Evolutionary conservation across 2,888 invertebrate genomes (phyloP).

Genomic region (Hermodice carunculata): DNA sequence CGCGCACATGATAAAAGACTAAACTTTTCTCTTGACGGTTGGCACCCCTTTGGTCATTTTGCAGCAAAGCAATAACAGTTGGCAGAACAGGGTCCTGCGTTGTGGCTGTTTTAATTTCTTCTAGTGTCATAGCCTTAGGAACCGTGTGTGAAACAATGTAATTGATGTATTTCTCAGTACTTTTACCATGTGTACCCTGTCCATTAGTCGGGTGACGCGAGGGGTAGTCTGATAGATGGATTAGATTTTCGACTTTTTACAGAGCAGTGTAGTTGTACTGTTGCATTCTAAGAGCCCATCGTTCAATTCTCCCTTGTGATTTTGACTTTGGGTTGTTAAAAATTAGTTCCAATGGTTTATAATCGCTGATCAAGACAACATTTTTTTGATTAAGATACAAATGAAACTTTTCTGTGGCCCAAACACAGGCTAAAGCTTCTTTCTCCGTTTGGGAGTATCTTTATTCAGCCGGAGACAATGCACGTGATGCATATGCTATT

Average conservation of each 20-base stretch:
- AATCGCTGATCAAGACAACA: conserved; percentile 36
- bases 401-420: conserved; percentile 32
- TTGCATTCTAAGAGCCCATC: conserved; percentile 44
- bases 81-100: no score
- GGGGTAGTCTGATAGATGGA: no score
- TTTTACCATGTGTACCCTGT: no score
- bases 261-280: conserved; percentile 31
- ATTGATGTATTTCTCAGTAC: no score
- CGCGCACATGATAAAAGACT: no score
- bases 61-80: no score
- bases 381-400: conserved; percentile 27
- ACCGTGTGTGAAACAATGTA: no score
- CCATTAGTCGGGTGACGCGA: no score
- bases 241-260: conserved; percentile 36
- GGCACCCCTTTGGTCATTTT: no score
- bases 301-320: conserved; percentile 42
- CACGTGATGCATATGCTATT: conserved; percentile 32
- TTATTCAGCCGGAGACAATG: conserved; percentile 26
- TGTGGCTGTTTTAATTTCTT: no score
- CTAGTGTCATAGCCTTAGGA: no score
- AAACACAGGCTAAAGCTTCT: conserved; percentile 37
- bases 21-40: no score
- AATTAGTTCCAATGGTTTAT: conserved; percentile 25
- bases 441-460: conserved; percentile 40
- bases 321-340: conserved; percentile 34